Percentiles rank a stretch among this genome's conserved stretches.
These are phyloP conservation scores for Trididemnum nubilum DNA, from an alignment of 23 tunicate species.

Conservation along the genomic window DNA sequence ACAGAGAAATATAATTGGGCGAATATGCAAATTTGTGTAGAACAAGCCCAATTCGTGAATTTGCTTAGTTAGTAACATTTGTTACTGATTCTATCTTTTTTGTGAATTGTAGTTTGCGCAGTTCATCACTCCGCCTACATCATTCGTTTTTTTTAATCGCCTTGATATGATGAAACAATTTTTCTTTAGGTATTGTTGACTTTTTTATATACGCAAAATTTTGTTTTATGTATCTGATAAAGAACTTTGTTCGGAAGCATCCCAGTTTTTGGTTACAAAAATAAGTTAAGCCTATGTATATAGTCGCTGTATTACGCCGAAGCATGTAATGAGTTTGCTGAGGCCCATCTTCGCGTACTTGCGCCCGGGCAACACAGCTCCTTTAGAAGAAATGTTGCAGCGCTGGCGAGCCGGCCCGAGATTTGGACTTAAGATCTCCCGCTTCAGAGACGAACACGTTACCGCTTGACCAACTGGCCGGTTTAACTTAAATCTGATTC, in stretches of 20 bases:
- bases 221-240: constrained; percentile 19
- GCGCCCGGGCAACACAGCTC: no score
- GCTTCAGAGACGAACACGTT: no score
- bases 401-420: no score
- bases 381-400: no score
- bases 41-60: constrained; percentile 9
- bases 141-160: constrained; percentile 6
- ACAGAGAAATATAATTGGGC: constrained; percentile 59
- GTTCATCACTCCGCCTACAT: constrained; percentile 14
- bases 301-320: no score
- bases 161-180: not conserved
- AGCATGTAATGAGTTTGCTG: no score
- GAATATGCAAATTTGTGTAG: constrained; percentile 13
- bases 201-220: constrained; percentile 3
- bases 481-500: no score
- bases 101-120: constrained; percentile 15
- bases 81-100: no score
- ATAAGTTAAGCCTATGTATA: constrained; percentile 47
- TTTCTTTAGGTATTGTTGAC: not conserved
- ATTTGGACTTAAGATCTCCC: no score
- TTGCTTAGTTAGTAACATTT: constrained; percentile 13
- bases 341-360: no score
- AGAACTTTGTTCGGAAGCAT: constrained; percentile 38
- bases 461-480: no score
- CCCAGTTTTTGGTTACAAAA: constrained; percentile 48